These are phyloP conservation scores for Notechis scutatus DNA, from an alignment of 2,113 vertebrate species.

Conservation along the genomic window DNA sequence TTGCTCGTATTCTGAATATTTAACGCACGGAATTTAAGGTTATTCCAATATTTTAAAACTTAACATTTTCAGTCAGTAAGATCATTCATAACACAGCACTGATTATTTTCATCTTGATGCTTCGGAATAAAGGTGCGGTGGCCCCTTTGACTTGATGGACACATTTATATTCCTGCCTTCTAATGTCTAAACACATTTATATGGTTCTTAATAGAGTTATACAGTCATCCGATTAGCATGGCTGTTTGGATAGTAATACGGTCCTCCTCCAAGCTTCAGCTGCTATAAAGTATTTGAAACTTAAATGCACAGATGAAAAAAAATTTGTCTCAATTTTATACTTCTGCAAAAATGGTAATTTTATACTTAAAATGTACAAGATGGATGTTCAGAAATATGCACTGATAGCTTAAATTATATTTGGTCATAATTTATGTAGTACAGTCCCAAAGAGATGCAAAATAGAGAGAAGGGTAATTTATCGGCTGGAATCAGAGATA, in stretches of 20 bases:
- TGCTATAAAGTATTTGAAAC: conserved; percentile 82
- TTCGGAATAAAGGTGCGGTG: conserved; percentile 34
- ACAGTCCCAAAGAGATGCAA: conserved; percentile 87
- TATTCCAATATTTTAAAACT: conserved; percentile 1
- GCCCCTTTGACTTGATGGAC: conserved; percentile 44
- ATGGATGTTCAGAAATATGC: conserved; percentile 88
- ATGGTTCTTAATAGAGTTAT: conserved; percentile 63
- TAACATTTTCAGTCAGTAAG: conserved; percentile 11
- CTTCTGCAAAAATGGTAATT: conserved; percentile 87
- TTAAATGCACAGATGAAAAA: conserved; percentile 79
- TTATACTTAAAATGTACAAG: conserved; percentile 84
- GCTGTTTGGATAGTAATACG: conserved; percentile 74
- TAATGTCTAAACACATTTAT: conserved; percentile 39
- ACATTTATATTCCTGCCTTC: conserved; percentile 44
- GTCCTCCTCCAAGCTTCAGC: conserved; percentile 75
- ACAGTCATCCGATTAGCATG: conserved; percentile 55
- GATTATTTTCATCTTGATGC: conserved; percentile 12
- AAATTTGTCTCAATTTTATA: conserved; percentile 82
- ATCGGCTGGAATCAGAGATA: conserved; percentile 86
- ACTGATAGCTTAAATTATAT: conserved; percentile 96
- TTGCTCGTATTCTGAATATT: accelerated
- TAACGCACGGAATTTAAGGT: not conserved
- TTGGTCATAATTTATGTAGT: conserved; percentile 95
- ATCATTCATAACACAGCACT: conserved; percentile 27
- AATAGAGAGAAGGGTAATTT: conserved; percentile 84